Evolutionary conservation across 2,797 vertebrate genomes (phyloP).

Genomic region (Chelidonichthys spinosus): DNA sequence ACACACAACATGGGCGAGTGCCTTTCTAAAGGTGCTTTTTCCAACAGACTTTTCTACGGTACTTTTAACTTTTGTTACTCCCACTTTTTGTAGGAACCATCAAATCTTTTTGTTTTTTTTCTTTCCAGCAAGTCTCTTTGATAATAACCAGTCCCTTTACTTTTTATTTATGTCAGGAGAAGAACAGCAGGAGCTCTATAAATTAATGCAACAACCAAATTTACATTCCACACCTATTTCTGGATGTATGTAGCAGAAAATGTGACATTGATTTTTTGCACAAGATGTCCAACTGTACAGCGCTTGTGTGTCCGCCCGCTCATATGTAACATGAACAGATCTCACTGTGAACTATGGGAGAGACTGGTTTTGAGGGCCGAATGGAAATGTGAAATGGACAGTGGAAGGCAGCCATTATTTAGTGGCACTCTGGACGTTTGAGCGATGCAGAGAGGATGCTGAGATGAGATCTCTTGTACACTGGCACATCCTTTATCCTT

Average conservation of each 20-base stretch:
- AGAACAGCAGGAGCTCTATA: conserved; percentile 59
- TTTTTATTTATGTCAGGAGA: conserved; percentile 62
- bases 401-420: conserved; percentile 55
- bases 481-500: conserved; percentile 64
- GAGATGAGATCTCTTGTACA: conserved; percentile 66
- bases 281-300: conserved; percentile 77
- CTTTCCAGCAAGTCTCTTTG: conserved; percentile 75
- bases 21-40: conserved; percentile 82
- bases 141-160: conserved; percentile 72
- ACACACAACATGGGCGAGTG: conserved; percentile 63
- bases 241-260: conserved; percentile 85
- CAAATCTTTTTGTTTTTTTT: conserved; percentile 65
- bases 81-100: conserved; percentile 78
- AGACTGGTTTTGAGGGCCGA: conserved; percentile 46
- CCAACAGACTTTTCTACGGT: conserved; percentile 82
- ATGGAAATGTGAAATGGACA: conserved; percentile 51
- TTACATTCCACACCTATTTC: conserved; percentile 77
- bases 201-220: conserved; percentile 73
- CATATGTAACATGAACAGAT: conserved; percentile 68
- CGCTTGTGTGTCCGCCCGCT: conserved; percentile 65
- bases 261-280: conserved; percentile 76
- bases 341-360: conserved; percentile 71
- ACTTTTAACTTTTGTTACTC: conserved; percentile 85
- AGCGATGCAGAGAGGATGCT: conserved; percentile 48
- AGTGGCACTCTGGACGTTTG: conserved; percentile 59